Base-by-base conservation (phyloP, 1,140 invertebrate species). In the Gryon sp. region DNA sequence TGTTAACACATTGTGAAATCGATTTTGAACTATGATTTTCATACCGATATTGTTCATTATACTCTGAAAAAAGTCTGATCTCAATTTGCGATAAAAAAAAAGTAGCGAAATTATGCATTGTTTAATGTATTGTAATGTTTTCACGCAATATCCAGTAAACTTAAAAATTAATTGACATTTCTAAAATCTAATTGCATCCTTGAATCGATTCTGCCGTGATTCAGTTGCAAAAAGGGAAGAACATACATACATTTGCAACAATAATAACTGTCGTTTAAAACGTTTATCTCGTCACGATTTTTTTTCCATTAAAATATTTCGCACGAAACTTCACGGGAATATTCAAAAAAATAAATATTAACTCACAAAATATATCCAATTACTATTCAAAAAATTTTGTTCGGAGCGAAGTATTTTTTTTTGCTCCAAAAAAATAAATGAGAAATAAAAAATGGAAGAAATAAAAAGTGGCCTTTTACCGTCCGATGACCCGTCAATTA, bases 301-400 rank as follows among this genome's bases (percentile, higher is more conserved):
- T 26, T 7, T n/a, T n/a, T n/a, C 6, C 41, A 45, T 40, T 14
- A 60, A 36, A 60, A 5, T 11, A 8, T 46, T 50, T 63, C 20
- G 36, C 15, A 20, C 30, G 15, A 22, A 20, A 14, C n/a, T 40
- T 14, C 11, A n/a, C n/a, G 4, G 9, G 11, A 20, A 15, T 15
- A 24, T 15, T 46, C 24, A 60, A 48, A 22, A 41, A 41, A 63
- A 63, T 63, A 41, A 30, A 63, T n/a, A 41, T 52, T 41, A 24
- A 32, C n/a, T 46, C 14, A 66, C 40, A 55, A 55, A 36, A 45
- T 53, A 55, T 45, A 53, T 32, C 26, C 34, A 65, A 66, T 46
- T 55, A 66, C 11, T 26, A 36, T 55, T 46, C 40, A 34, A 52
- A 40, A 26, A 18, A 9, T 30, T 30, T 38, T 28, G 8, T 28